Percentiles rank a stretch among this genome's conserved stretches.
These are phyloP conservation scores for Pseudomyrmex sp. DNA, from an alignment of 1,140 invertebrate species.

Conservation along the genomic window DNA sequence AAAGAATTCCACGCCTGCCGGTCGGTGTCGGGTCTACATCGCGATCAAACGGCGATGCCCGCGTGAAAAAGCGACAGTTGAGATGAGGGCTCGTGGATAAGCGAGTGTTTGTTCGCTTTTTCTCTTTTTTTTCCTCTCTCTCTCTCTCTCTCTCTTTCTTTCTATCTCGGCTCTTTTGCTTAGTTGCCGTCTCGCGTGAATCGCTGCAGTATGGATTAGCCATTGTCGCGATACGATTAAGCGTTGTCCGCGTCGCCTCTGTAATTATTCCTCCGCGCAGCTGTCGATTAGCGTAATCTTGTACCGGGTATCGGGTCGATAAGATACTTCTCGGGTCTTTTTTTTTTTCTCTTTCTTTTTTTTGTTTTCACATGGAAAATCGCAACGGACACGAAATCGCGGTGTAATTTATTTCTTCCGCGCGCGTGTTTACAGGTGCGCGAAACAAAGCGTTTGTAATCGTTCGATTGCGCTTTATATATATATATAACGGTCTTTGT, in stretches of 20 bases:
- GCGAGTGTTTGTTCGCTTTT: background rate
- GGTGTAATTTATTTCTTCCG: background rate
- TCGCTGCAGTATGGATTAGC: conserved; percentile 48
- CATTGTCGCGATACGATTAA: conserved; percentile 42
- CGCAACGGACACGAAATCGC: conserved; percentile 15
- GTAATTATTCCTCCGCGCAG: conserved; percentile 41
- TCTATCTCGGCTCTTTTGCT: background rate
- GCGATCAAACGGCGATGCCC: conserved; percentile 21
- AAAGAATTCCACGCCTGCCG: conserved; percentile 9
- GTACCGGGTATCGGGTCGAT: conserved; percentile 17
- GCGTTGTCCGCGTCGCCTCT: conserved; percentile 29
- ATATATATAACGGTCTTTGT: background rate
- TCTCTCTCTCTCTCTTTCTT: background rate
- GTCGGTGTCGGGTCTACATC: background rate
- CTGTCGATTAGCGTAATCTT: conserved; percentile 55
- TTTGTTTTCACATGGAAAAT: conserved; percentile 1
- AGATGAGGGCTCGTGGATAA: background rate
- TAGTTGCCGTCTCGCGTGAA: conserved; percentile 31
- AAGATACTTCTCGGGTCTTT: conserved; percentile 23
- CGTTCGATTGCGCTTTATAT: background rate
- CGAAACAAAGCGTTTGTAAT: conserved; percentile 36
- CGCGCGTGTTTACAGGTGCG: conserved; percentile 2
- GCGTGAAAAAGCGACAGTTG: conserved; percentile 4
- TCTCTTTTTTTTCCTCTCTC: background rate
- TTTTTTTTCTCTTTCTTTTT: too few species aligned